Evolutionary conservation across 2,797 vertebrate species (phyloP).

Genomic region (Acanthiza pusilla): DNA sequence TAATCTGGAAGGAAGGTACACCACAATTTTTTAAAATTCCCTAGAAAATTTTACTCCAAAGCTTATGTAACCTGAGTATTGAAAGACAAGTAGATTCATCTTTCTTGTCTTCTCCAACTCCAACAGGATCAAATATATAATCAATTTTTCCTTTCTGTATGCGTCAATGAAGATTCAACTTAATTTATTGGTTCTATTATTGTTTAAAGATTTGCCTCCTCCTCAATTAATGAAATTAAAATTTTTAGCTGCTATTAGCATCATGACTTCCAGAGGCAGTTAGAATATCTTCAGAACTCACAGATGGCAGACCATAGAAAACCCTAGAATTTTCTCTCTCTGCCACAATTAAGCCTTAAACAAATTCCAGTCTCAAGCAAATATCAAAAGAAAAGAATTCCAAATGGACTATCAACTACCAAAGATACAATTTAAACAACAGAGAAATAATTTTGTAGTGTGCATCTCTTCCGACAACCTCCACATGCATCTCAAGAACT

Average conservation of each 20-base stretch:
- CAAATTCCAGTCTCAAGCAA: neutral
- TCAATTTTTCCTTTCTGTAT: neutral
- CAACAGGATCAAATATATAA: neutral
- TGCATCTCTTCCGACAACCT: neutral
- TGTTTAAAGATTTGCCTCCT: neutral
- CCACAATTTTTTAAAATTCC: neutral
- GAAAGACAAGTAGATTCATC: neutral
- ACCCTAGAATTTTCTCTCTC: neutral
- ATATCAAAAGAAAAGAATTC: neutral
- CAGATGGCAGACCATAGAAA: neutral
- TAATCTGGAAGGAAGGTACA: slow-evolving; percentile 7
- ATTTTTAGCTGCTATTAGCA: neutral
- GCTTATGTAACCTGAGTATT: neutral
- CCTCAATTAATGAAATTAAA: neutral
- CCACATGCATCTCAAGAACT: neutral
- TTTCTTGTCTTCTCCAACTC: neutral
- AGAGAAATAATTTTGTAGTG: neutral
- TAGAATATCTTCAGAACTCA: neutral
- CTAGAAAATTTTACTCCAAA: neutral
- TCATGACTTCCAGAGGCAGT: neutral
- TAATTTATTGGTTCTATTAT: neutral
- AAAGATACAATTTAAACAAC: neutral
- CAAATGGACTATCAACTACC: neutral
- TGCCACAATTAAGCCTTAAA: neutral
- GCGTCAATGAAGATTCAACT: neutral